Evolutionary conservation across 1,140 invertebrate species (phyloP).

Genomic region (Bombyx mori): DNA sequence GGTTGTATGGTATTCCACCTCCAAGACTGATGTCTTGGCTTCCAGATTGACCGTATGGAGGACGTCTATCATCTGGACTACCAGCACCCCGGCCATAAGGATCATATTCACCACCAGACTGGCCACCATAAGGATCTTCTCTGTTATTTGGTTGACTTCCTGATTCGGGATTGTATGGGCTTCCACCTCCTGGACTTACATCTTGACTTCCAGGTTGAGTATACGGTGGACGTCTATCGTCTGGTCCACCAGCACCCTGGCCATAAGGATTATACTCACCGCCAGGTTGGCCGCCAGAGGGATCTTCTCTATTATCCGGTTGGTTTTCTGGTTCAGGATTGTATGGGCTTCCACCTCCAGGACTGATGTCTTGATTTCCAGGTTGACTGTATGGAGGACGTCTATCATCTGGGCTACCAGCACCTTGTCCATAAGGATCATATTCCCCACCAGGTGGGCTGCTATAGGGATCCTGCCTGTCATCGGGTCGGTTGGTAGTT

Average conservation of each 20-base stretch:
- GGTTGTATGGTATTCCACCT: background rate
- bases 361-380: background rate
- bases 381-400: too few relatives aligned
- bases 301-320: background rate
- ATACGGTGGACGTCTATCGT: background rate
- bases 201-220: too few relatives aligned
- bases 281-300: background rate
- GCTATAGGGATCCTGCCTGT: background rate
- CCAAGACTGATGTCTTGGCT: background rate
- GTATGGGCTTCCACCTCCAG: background rate
- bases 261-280: background rate
- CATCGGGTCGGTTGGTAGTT: too few relatives aligned
- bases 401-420: background rate
- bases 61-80: too few relatives aligned
- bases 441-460: background rate
- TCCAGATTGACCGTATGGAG: background rate
- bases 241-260: background rate
- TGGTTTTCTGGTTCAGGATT: background rate
- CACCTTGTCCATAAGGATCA: background rate
- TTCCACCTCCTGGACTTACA: too few relatives aligned
- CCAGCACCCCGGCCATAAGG: background rate
- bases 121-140: background rate
- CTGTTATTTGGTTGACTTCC: background rate
- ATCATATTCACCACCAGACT: background rate
- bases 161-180: too few relatives aligned